These are phyloP conservation scores for Villa cingulata DNA, from an alignment of 2,888 invertebrate species.

Conservation along the genomic window DNA sequence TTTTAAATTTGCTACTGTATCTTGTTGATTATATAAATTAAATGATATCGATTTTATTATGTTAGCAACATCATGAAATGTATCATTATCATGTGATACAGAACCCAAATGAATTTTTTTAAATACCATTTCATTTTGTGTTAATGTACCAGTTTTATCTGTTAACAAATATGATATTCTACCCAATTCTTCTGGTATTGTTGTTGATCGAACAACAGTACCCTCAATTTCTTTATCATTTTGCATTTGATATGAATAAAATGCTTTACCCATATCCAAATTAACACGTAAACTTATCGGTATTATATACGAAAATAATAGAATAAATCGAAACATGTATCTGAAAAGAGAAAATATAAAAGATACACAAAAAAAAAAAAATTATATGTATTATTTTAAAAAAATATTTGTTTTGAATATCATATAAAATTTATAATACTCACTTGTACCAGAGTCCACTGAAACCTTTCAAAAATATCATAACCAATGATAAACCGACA, in stretches of 20 bases:
- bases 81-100: conserved; percentile 69
- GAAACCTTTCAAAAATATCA: conserved; percentile 95
- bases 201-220: conserved; percentile 92
- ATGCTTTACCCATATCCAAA: conserved; percentile 96
- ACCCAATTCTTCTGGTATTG: conserved; percentile 96
- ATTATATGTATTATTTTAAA: too few species aligned
- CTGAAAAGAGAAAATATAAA: conserved; percentile 24
- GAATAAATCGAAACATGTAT: conserved; percentile 90
- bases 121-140: conserved; percentile 98
- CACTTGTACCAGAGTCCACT: conserved; percentile 79
- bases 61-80: conserved; percentile 33
- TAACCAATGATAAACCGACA: conserved; percentile 74
- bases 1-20: conserved; percentile 16
- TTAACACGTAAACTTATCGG: conserved; percentile 97
- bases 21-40: conserved; percentile 23
- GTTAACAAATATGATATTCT: conserved; percentile 91
- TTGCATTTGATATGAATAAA: conserved; percentile 94
- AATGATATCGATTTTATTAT: conserved; percentile 30
- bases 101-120: conserved; percentile 91
- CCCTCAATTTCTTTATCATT: conserved; percentile 85
- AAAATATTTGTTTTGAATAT: too few species aligned
- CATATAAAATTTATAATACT: too few species aligned
- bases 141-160: conserved; percentile 96
- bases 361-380: background rate
- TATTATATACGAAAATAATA: conserved; percentile 97